Evolutionary conservation across 1,140 invertebrate species (phyloP), one percentile per base, ranked within the genome.

Genomic region (Lepidotrigona ventralis): DNA sequence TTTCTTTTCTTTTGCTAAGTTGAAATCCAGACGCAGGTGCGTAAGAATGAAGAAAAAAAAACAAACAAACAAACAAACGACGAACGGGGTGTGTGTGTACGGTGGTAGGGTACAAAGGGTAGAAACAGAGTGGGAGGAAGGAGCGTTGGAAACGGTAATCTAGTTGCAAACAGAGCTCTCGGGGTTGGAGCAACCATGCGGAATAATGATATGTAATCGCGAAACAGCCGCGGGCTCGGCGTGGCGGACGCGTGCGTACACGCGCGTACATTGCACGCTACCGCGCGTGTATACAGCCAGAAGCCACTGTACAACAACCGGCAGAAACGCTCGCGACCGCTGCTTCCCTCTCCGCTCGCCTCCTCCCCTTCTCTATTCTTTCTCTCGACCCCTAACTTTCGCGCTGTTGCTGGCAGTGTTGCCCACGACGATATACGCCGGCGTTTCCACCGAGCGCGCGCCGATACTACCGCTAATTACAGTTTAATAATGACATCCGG

Each of bases 151-250:
- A 80, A 90, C 81, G 74, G 87, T 92, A 92, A 92, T 92, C 89
- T 89, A 90, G 91, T 90, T 91, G 92, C 89, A 84, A 91, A 90
- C 90, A 85, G 64, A 83, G 84, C 84, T 86, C 69, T 90, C 90
- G 89, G 86, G 90, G 90, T 77, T 85, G 85, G 91, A 85, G 88
- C 91, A 92, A 90, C 91, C 92, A 92, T 90, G 92, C 90, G 90
- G 91, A 93, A 93, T 93, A 92, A 93, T 93, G 90, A 92, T 92
- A 93, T 91, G 92, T 92, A 92, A 91, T 92, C 91, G 91, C 85
- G 85, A 91, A 90, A 89, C 90, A 91, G 87, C 85, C 86, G 88
- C 81, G 79, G 86, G 87, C 79, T 85, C 69, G 76, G 81, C 78
- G 74, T 66, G 56, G 60, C 69, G 63, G 69, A 39, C 78, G 63